Evolutionary conservation across 2,113 vertebrate genomes (phyloP).

Genomic region (Triplophysa rosa): DNA sequence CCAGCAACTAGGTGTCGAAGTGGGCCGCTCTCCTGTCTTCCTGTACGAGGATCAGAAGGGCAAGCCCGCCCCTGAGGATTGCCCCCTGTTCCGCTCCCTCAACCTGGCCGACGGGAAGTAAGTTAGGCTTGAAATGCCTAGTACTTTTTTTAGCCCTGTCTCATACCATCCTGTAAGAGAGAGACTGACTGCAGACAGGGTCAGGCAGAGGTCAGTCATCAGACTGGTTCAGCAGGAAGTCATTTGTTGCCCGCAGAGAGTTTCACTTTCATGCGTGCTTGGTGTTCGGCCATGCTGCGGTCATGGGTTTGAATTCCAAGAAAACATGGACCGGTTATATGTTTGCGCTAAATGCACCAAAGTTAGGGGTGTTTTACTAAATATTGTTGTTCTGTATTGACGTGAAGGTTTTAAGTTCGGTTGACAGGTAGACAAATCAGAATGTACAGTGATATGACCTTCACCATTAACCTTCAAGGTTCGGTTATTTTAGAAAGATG

Average conservation of each 20-base stretch:
- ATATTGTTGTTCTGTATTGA: neutral
- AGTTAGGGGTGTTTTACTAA: neutral
- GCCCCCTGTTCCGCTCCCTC: constrained; percentile 88
- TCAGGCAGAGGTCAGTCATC: constrained; percentile 20
- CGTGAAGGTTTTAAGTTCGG: neutral
- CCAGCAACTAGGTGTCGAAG: constrained; percentile 93
- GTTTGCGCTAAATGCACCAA: too few species aligned
- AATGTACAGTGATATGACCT: constrained; percentile 59
- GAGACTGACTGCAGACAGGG: constrained; percentile 21
- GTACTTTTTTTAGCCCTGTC: neutral
- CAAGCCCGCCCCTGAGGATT: constrained; percentile 90
- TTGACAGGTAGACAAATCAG: constrained; percentile 9
- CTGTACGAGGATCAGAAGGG: constrained; percentile 93
- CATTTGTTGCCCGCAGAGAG: neutral
- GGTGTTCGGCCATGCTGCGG: neutral
- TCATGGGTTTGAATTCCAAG: neutral
- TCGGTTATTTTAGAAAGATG: constrained; percentile 66
- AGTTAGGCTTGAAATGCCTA: constrained; percentile 58
- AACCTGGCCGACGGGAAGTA: constrained; percentile 96
- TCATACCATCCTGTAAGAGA: constrained; percentile 8
- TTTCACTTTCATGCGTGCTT: constrained; percentile 18
- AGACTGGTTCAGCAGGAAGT: neutral
- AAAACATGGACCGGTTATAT: too few species aligned
- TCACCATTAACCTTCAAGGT: constrained; percentile 67
- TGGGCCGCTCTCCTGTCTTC: constrained; percentile 94